Conservation (phyloP, 23 tunicate species). For the Phallusia fumigata region DNA sequence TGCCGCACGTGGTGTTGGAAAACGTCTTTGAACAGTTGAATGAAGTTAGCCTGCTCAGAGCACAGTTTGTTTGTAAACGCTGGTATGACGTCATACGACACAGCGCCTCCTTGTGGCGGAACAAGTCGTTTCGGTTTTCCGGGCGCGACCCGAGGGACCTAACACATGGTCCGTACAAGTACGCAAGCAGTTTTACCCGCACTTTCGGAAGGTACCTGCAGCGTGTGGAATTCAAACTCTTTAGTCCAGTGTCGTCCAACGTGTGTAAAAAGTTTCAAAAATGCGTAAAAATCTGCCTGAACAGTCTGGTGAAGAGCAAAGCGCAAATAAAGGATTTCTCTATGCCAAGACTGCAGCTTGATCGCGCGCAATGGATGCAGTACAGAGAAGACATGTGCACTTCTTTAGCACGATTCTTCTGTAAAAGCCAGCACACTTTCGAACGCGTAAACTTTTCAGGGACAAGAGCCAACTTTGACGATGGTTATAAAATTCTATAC, state of each 20-base stretch:
- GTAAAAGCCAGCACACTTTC: slow-evolving; percentile 71
- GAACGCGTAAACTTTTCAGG: slow-evolving; percentile 67
- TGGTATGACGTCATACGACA: slow-evolving; percentile 90
- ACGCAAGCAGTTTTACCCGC: slow-evolving; percentile 71
- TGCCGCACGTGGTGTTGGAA: slow-evolving; percentile 75
- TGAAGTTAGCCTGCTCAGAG: slow-evolving; percentile 49
- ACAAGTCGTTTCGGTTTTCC: slow-evolving; percentile 74
- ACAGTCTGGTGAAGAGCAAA: slow-evolving; percentile 45
- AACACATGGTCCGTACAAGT: slow-evolving; percentile 69
- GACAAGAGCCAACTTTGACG: slow-evolving; percentile 65
- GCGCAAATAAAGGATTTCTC: slow-evolving; percentile 55
- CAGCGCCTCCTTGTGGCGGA: slow-evolving; percentile 67
- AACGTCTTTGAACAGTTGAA: slow-evolving; percentile 47
- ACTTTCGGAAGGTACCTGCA: slow-evolving; percentile 75
- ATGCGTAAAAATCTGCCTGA: slow-evolving; percentile 65
- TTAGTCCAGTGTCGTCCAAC: slow-evolving; percentile 70
- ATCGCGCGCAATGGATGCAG: slow-evolving; percentile 84
- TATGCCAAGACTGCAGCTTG: slow-evolving; percentile 77
- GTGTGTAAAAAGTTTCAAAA: slow-evolving; percentile 90
- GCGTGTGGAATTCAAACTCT: slow-evolving; percentile 67
- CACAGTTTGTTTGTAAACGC: slow-evolving; percentile 88
- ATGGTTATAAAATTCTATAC: slow-evolving; percentile 81
- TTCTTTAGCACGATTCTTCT: slow-evolving; percentile 71
- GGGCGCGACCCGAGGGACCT: slow-evolving; percentile 81
- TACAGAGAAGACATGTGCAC: slow-evolving; percentile 77